Evolutionary conservation across 2,888 invertebrate species (phyloP).

Genomic region (Atrina japonica): DNA sequence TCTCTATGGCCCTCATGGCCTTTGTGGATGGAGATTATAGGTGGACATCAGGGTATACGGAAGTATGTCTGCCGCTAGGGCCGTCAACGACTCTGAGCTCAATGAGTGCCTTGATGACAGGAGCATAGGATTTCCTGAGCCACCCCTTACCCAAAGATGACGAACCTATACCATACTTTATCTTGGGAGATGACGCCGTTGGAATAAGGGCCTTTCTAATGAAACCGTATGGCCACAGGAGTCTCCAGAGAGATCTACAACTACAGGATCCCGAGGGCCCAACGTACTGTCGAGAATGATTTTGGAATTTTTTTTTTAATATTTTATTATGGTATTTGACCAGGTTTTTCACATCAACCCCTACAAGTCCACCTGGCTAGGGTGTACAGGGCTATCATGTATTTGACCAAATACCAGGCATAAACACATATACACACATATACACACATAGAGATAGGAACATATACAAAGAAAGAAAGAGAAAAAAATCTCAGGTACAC

Average conservation of each 20-base stretch:
- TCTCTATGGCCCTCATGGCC: conserved; percentile 49
- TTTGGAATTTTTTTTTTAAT: conserved; percentile 65
- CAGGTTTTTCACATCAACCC: too few relatives aligned
- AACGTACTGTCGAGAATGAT: conserved; percentile 55
- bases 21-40: conserved; percentile 59
- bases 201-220: conserved; percentile 53
- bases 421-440: too few relatives aligned
- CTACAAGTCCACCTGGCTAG: too few relatives aligned
- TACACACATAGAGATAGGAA: too few relatives aligned
- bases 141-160: conserved; percentile 48
- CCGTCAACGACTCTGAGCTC: conserved; percentile 48
- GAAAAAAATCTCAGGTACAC: too few relatives aligned
- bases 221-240: conserved; percentile 52
- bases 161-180: conserved; percentile 49
- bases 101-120: conserved; percentile 44
- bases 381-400: too few relatives aligned
- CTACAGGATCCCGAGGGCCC: conserved; percentile 56
- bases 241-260: conserved; percentile 54
- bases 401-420: too few relatives aligned
- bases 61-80: conserved; percentile 44
- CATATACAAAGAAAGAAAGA: too few relatives aligned
- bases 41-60: conserved; percentile 40
- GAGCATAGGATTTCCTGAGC: conserved; percentile 42
- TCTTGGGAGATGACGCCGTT: conserved; percentile 62
- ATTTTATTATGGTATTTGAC: too few relatives aligned